Percentiles rank a stretch among this genome's conserved stretches.
These are phyloP conservation scores for Drosophila parabipectinata DNA, from an alignment of 1,140 invertebrate genomes.

Conservation along the genomic window DNA sequence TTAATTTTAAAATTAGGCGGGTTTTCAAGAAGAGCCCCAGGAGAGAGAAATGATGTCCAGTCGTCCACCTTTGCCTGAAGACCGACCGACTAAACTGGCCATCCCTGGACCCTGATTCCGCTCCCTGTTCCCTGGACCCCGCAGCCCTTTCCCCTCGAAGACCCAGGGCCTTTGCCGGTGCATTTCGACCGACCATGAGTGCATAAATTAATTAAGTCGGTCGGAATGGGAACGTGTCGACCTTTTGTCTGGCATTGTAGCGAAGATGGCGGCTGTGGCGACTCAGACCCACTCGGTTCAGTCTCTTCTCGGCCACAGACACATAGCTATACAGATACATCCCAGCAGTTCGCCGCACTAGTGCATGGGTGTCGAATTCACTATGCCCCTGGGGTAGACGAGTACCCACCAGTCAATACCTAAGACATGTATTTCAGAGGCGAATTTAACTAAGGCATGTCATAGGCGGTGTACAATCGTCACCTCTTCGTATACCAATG, in stretches of 20 bases:
- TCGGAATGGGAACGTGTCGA: conserved; percentile 82
- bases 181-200: conserved; percentile 70
- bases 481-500: too few relatives aligned
- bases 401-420: too few relatives aligned
- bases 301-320: not conserved
- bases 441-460: too few relatives aligned
- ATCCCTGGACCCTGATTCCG: conserved; percentile 5
- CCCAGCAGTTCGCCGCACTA: too few relatives aligned
- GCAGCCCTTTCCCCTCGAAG: not conserved
- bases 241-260: conserved; percentile 82
- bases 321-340: conserved; percentile 1
- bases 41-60: conserved; percentile 72
- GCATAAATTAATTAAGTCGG: conserved; percentile 84
- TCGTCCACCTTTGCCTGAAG: conserved; percentile 43
- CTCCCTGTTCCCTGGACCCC: not conserved
- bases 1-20: conserved; percentile 84
- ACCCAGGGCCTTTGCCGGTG: conserved; percentile 41
- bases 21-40: conserved; percentile 67
- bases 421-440: too few relatives aligned
- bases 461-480: too few relatives aligned
- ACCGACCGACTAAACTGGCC: conserved; percentile 59
- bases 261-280: conserved; percentile 65
- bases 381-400: too few relatives aligned
- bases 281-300: conserved; percentile 16
- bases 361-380: too few relatives aligned